Percentiles rank a stretch among this genome's conserved stretches.
These are phyloP conservation scores for Poecile atricapillus DNA, from an alignment of 2,113 vertebrate genomes.

Conservation along the genomic window DNA sequence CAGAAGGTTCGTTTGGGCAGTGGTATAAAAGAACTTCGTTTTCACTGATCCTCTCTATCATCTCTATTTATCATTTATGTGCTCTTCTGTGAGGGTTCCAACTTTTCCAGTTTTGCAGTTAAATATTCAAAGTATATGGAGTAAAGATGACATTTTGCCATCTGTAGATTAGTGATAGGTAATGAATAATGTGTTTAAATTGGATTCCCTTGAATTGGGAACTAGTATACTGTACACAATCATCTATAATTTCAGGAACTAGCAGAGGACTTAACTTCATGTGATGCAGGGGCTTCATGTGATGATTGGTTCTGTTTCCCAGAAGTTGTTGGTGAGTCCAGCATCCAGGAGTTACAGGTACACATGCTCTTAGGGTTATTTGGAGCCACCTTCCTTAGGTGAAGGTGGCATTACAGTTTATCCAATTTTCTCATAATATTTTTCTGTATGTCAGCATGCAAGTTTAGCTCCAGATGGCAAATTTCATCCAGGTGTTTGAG, in stretches of 20 bases:
- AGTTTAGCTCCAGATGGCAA: not conserved
- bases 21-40: not conserved
- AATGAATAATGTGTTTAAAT: not conserved
- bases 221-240: not conserved
- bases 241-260: not conserved
- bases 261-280: not conserved
- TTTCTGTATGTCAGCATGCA: not conserved
- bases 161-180: not conserved
- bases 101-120: not conserved
- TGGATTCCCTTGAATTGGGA: not conserved
- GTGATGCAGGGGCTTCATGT: not conserved
- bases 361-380: rapidly evolving
- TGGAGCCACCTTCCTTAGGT: not conserved
- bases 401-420: not conserved
- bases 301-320: not conserved
- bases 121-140: not conserved
- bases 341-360: not conserved
- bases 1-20: not conserved
- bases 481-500: not conserved
- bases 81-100: not conserved
- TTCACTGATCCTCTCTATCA: not conserved
- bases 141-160: not conserved
- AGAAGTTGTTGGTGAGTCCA: not conserved
- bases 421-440: not conserved
- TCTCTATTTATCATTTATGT: not conserved